phyloP scores from a whole-genome alignment of 2,113 vertebrate species.

The Procavia capensis region DNA sequence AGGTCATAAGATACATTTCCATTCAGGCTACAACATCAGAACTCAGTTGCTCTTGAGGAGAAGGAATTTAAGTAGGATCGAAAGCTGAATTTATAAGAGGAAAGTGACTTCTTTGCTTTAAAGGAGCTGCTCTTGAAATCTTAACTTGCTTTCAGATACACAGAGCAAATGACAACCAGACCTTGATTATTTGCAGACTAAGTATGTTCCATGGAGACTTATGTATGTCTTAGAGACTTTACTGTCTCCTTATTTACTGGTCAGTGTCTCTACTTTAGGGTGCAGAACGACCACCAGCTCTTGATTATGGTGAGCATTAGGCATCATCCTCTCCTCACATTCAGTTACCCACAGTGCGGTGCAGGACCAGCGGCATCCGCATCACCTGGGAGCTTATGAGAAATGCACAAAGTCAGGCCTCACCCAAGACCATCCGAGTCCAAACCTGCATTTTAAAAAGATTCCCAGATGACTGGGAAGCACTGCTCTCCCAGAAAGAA shows the following conservation, averaged over 20 bases:
- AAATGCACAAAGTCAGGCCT: not conserved
- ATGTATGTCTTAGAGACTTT: not conserved
- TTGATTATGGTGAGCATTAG: not conserved
- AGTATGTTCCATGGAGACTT: not conserved
- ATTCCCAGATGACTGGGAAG: not conserved
- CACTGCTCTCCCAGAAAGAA: not conserved
- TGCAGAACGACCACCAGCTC: not conserved
- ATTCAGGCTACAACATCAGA: not conserved
- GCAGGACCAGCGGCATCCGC: not conserved
- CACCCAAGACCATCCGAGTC: not conserved
- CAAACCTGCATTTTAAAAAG: not conserved
- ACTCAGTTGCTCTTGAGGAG: constrained; percentile 12
- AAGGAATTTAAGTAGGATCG: constrained; percentile 1
- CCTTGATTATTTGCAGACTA: not conserved
- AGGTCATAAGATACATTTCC: constrained; percentile 21
- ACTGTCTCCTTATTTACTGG: not conserved
- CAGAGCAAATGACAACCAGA: not conserved
- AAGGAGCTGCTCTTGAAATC: constrained; percentile 3
- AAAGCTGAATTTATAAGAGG: not conserved
- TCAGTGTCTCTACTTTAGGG: not conserved
- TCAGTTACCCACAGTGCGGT: not conserved
- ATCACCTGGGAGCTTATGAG: not conserved
- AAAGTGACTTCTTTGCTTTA: constrained; percentile 17
- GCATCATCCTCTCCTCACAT: not conserved
- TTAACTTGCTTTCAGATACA: constrained; percentile 4